Evolutionary conservation across 2,797 vertebrate species (phyloP).

Genomic region (Sebastes paucispinis): DNA sequence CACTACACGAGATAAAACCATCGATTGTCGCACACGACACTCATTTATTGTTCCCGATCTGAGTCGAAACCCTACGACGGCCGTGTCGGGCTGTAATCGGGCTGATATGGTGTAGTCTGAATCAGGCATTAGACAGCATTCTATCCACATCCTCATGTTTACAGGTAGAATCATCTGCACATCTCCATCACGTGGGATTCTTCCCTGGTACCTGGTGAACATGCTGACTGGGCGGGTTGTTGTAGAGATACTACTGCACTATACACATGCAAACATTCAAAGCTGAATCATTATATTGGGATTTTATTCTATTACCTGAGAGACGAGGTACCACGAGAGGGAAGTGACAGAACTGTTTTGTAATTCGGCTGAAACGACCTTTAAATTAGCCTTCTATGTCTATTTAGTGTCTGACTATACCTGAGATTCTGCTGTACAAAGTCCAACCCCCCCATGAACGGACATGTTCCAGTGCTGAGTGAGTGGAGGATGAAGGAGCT

Average conservation of each 20-base stretch:
- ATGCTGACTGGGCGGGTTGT: background rate
- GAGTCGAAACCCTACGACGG: too few species aligned
- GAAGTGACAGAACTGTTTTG: background rate
- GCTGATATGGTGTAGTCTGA: too few species aligned
- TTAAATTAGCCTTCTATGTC: background rate
- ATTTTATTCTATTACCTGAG: background rate
- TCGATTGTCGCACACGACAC: too few species aligned
- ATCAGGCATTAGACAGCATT: too few species aligned
- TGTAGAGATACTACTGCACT: background rate
- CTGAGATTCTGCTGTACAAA: background rate
- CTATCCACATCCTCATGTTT: too few species aligned
- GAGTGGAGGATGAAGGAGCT: background rate
- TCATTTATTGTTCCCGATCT: too few species aligned
- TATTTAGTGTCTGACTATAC: background rate
- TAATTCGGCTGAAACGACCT: background rate
- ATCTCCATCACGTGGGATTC: background rate
- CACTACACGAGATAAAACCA: too few species aligned
- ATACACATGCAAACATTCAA: background rate
- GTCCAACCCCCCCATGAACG: constrained; percentile 7
- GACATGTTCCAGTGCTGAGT: background rate
- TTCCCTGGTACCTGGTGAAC: background rate
- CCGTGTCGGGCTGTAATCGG: too few species aligned
- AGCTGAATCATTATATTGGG: background rate
- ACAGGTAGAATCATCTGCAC: background rate
- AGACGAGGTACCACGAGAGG: background rate